Conservation (phyloP, 2,888 invertebrate species). For the Cephus sareptanus region DNA sequence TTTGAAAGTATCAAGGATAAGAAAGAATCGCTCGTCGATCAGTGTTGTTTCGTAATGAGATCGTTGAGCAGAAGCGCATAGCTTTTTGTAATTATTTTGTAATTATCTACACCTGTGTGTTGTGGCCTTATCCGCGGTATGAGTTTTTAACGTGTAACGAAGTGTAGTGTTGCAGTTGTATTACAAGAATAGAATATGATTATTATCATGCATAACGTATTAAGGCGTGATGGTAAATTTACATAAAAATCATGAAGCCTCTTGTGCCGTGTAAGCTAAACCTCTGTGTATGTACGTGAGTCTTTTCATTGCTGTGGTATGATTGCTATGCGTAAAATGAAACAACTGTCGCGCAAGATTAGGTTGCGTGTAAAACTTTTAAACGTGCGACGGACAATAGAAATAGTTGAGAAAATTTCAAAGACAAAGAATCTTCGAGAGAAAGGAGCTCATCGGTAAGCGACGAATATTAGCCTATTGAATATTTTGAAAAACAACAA, state of each 20-base stretch:
- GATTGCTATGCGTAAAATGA: background rate
- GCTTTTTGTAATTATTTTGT: background rate
- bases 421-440: background rate
- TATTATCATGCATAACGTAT: background rate
- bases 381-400: background rate
- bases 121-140: background rate
- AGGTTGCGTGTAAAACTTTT: background rate
- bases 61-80: background rate
- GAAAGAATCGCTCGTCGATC: background rate
- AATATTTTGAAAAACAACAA: background rate
- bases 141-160: background rate
- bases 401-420: background rate
- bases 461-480: background rate
- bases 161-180: background rate
- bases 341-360: background rate
- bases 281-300: background rate
- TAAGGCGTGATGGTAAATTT: background rate
- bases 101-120: background rate
- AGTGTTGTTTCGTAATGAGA: background rate
- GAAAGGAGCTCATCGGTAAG: background rate
- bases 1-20: background rate
- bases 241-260: background rate
- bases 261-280: background rate
- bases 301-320: background rate
- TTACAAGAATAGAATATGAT: background rate